Evolutionary conservation across 2,888 invertebrate species (phyloP).

Genomic region (Cenopis cana): DNA sequence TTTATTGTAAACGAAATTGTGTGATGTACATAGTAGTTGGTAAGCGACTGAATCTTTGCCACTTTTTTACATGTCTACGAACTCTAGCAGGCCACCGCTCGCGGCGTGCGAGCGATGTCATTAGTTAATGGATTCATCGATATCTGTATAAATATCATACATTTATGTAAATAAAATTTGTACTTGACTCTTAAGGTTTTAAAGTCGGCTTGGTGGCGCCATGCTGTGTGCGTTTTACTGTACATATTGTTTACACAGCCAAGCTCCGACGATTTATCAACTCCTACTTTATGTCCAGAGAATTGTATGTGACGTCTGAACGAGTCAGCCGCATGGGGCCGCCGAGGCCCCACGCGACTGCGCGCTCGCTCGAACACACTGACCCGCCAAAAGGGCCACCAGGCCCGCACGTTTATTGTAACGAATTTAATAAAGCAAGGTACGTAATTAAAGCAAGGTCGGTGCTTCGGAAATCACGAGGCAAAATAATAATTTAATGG

Average conservation of each 20-base stretch:
- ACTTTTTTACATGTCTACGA: conserved; percentile 83
- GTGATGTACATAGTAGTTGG: conserved; percentile 77
- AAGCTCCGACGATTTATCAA: conserved; percentile 33
- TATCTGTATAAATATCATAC: conserved; percentile 64
- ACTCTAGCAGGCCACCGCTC: conserved; percentile 57
- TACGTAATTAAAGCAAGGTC: conserved; percentile 14
- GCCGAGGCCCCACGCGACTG: neutral
- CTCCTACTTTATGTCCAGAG: conserved; percentile 40
- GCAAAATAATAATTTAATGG: conserved; percentile 13
- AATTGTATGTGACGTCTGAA: conserved; percentile 24
- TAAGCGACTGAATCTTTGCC: conserved; percentile 83
- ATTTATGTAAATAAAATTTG: conserved; percentile 75
- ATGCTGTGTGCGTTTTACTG: conserved; percentile 10
- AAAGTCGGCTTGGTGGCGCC: conserved; percentile 50
- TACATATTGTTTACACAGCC: conserved; percentile 40
- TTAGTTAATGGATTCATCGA: conserved; percentile 64
- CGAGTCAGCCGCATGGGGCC: neutral
- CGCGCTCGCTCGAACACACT: conserved; percentile 13
- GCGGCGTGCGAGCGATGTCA: conserved; percentile 53
- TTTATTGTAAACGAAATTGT: conserved; percentile 49
- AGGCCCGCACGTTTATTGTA: neutral
- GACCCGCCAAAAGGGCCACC: neutral
- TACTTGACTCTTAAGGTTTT: conserved; percentile 66
- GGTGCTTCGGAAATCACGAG: conserved; percentile 4
- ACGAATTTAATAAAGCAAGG: no score